Evolutionary conservation across 2,113 vertebrate genomes (phyloP).

Genomic region (Glareola pratincola): DNA sequence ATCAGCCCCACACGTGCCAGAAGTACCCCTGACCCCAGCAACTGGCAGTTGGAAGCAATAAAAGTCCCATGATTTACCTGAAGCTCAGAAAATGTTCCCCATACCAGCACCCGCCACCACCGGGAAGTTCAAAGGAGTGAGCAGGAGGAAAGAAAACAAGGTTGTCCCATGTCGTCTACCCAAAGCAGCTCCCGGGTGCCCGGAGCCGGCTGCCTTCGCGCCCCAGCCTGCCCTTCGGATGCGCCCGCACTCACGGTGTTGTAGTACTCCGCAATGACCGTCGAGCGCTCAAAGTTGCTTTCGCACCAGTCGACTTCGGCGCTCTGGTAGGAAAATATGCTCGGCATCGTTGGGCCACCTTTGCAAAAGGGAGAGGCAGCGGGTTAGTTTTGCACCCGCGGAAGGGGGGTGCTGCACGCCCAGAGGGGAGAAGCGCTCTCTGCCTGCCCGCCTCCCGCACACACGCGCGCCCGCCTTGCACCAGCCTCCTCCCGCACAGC

Average conservation of each 20-base stretch:
- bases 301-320: constrained; percentile 98
- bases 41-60: neutral
- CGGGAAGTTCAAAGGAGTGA: neutral
- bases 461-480: accelerated
- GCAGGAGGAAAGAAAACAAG: neutral
- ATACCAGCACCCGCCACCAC: neutral
- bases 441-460: neutral
- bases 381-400: neutral
- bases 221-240: neutral
- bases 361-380: neutral
- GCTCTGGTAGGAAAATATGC: constrained; percentile 87
- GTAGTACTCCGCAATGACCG: constrained; percentile 89
- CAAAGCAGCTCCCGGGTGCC: neutral
- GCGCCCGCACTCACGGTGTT: constrained; percentile 83
- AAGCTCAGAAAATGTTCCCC: neutral
- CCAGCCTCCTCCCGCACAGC: neutral
- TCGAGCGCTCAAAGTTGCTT: constrained; percentile 85
- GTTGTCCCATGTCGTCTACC: neutral
- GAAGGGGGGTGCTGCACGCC: neutral
- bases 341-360: constrained; percentile 70
- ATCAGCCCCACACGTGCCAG: neutral
- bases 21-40: neutral
- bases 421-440: accelerated
- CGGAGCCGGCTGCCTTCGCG: accelerated
- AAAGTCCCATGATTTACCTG: neutral